Evolutionary conservation across 2,797 vertebrate species (phyloP).

Genomic region (Yasuhikotakia modesta): DNA sequence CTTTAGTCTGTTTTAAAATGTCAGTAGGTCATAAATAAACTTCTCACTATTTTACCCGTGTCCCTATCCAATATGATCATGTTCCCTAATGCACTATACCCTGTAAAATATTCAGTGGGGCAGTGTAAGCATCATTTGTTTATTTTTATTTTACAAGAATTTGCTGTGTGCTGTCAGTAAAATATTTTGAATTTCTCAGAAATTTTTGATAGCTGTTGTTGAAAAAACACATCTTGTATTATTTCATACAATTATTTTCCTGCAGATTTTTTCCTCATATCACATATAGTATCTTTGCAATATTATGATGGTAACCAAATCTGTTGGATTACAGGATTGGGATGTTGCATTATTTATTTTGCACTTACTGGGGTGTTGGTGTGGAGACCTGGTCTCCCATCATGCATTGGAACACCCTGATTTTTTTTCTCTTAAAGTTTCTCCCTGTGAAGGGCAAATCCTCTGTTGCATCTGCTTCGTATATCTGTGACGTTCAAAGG

Average conservation of each 20-base stretch:
- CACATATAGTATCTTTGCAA: conserved; percentile 40
- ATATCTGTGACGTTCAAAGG: conserved; percentile 46
- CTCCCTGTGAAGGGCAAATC: conserved; percentile 37
- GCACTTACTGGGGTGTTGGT: conserved; percentile 48
- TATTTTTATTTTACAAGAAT: not conserved
- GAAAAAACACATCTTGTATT: conserved; percentile 16
- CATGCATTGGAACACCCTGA: conserved; percentile 40
- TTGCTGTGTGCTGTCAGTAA: conserved; percentile 24
- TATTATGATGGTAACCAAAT: conserved; percentile 53
- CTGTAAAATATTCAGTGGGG: not conserved
- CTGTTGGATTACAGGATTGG: conserved; percentile 52
- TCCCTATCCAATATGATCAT: not conserved
- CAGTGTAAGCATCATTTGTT: conserved; percentile 28
- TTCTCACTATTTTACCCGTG: not conserved
- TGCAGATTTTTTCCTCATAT: not conserved
- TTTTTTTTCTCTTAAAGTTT: not conserved
- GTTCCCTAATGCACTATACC: not conserved
- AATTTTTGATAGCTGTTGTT: conserved; percentile 6
- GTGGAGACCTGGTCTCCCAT: conserved; percentile 41
- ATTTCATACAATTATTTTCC: conserved; percentile 27
- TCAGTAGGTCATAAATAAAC: not conserved
- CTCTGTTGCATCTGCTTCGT: conserved; percentile 46
- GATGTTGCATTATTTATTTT: conserved; percentile 58
- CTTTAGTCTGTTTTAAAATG: conserved; percentile 33
- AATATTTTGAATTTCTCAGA: conserved; percentile 4